Evolutionary conservation across 2,888 invertebrate genomes (phyloP).

Genomic region (Diaphora mendica): DNA sequence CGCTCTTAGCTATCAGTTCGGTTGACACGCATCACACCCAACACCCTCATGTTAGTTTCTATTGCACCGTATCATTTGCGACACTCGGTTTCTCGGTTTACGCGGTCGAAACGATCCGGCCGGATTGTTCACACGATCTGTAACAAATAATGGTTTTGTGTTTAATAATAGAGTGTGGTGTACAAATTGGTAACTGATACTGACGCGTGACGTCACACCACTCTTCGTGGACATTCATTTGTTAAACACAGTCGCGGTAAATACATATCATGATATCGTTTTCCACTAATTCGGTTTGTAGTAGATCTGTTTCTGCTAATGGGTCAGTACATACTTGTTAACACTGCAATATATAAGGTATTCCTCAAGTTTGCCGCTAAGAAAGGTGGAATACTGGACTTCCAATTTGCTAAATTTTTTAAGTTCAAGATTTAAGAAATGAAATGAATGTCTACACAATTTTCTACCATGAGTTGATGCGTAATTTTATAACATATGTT

Average conservation of each 20-base stretch:
- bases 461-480: background rate
- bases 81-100: slow-evolving; percentile 59
- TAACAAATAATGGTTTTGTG: slow-evolving; percentile 73
- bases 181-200: slow-evolving; percentile 61
- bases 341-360: background rate
- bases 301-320: background rate
- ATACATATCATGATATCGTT: slow-evolving; percentile 38
- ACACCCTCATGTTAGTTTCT: slow-evolving; percentile 51
- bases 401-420: background rate
- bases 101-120: slow-evolving; percentile 67
- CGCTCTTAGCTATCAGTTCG: slow-evolving; percentile 37
- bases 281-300: slow-evolving; percentile 19
- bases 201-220: slow-evolving; percentile 32
- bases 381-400: background rate
- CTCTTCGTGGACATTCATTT: slow-evolving; percentile 28
- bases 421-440: background rate
- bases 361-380: background rate
- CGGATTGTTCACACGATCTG: slow-evolving; percentile 74
- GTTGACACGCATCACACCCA: slow-evolving; percentile 45
- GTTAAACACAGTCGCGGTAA: slow-evolving; percentile 32
- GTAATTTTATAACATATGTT: background rate
- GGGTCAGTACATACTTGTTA: background rate
- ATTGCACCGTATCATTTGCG: slow-evolving; percentile 49
- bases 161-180: slow-evolving; percentile 65
- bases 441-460: background rate